phyloP scores from a whole-genome alignment of 2,113 vertebrate species.

The Petromus typicus region DNA sequence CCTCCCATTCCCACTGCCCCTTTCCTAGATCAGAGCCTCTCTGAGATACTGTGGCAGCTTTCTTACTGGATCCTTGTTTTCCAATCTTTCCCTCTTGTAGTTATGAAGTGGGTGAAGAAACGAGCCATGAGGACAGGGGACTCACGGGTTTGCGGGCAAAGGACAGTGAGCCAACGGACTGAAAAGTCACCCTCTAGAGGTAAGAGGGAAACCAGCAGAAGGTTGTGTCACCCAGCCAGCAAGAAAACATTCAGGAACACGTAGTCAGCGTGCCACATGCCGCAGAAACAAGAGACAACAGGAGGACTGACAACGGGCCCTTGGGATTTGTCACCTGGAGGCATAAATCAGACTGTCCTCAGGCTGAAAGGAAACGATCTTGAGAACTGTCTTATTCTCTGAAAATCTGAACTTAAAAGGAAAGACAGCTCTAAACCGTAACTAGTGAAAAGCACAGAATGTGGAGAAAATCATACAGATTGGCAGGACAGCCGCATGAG shows the following conservation, averaged over 20 bases:
- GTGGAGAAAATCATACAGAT: not conserved
- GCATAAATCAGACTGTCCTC: not conserved
- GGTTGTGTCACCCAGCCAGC: not conserved
- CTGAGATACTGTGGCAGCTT: not conserved
- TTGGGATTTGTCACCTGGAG: not conserved
- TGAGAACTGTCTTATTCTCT: not conserved
- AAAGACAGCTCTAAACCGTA: not conserved
- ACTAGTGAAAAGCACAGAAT: not conserved
- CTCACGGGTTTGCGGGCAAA: not conserved
- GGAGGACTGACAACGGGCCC: not conserved
- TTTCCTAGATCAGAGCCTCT: not conserved
- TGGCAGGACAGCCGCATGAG: not conserved
- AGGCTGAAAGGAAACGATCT: not conserved
- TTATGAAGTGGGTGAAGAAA: slow-evolving; percentile 37
- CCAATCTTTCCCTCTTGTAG: not conserved
- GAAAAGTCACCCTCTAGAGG: slow-evolving; percentile 60
- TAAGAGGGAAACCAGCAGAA: slow-evolving; percentile 43
- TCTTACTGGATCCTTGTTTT: not conserved
- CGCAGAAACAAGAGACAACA: not conserved
- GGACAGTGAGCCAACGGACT: not conserved
- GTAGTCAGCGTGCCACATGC: not conserved
- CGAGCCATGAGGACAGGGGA: not conserved
- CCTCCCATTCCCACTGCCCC: not conserved
- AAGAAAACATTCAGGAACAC: not conserved
- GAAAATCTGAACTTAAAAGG: not conserved